A percentile compares a stretch with the other conserved stretches of the same genome.
Evolutionary conservation across 2,888 invertebrate species (phyloP).

Genomic region (Lymantria monacha): DNA sequence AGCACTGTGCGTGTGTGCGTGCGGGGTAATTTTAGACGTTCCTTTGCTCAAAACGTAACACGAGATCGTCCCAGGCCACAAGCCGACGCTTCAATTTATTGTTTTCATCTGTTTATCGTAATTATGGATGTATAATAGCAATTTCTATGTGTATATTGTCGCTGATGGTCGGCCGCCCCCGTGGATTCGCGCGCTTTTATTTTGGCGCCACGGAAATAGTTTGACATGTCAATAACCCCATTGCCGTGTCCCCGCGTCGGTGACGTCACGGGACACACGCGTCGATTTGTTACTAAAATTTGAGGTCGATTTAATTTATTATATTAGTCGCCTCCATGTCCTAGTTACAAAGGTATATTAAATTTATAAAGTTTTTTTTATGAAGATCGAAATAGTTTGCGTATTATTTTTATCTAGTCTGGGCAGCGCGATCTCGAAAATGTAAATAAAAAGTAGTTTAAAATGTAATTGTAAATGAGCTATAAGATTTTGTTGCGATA

Average conservation of each 20-base stretch:
- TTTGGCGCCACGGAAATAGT: slow-evolving; percentile 79
- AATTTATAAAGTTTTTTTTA: slow-evolving; percentile 35
- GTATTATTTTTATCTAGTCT: slow-evolving; percentile 20
- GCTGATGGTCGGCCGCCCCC: slow-evolving; percentile 44
- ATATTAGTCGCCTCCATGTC: slow-evolving; percentile 54
- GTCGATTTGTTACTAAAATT: slow-evolving; percentile 60
- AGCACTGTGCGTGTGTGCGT: slow-evolving; percentile 60
- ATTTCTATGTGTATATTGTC: slow-evolving; percentile 20
- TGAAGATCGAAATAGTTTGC: slow-evolving; percentile 26
- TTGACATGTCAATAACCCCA: slow-evolving; percentile 79
- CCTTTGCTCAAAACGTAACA: slow-evolving; percentile 81
- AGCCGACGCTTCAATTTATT: slow-evolving; percentile 78
- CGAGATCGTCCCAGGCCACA: slow-evolving; percentile 80
- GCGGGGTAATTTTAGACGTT: slow-evolving; percentile 81
- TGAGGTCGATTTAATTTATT: slow-evolving; percentile 76
- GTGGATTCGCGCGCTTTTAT: slow-evolving; percentile 69
- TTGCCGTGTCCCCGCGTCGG: slow-evolving; percentile 67
- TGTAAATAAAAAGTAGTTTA: background rate
- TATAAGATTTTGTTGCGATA: too few relatives aligned
- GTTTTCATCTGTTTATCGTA: slow-evolving; percentile 76
- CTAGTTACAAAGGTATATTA: slow-evolving; percentile 54
- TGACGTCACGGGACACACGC: slow-evolving; percentile 72
- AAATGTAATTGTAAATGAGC: too few relatives aligned
- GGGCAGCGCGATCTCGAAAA: slow-evolving; percentile 4
- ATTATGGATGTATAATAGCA: slow-evolving; percentile 50